phyloP scores from a whole-genome alignment of 2,797 vertebrate species.

The Mareca strepera region DNA sequence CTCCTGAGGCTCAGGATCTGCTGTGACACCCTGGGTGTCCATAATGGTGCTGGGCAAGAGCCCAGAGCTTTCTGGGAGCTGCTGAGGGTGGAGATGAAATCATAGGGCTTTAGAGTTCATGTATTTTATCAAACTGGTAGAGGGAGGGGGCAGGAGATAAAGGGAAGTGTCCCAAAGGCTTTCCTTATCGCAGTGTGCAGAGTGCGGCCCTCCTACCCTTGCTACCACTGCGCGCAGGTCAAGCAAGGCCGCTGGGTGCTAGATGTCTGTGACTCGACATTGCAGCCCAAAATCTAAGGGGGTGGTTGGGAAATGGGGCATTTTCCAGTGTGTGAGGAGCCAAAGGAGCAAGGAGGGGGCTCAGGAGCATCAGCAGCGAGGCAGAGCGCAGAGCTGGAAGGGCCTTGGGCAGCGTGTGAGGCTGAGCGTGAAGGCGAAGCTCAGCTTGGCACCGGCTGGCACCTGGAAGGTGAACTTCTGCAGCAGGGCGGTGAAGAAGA shows the following conservation, averaged over 20 bases:
- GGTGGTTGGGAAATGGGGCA: fast-evolving
- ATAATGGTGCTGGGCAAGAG: fast-evolving
- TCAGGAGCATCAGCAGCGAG: slow-evolving; percentile 23
- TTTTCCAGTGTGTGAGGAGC: fast-evolving
- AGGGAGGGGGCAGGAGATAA: not conserved
- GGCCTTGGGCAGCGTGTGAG: slow-evolving; percentile 80
- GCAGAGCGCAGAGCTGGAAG: slow-evolving; percentile 76
- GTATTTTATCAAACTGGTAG: not conserved
- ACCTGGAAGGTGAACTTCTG: slow-evolving; percentile 86
- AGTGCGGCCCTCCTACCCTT: not conserved
- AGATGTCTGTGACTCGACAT: fast-evolving
- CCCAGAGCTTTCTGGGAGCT: not conserved
- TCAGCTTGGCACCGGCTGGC: slow-evolving; percentile 55
- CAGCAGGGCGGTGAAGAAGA: slow-evolving; percentile 79
- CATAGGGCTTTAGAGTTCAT: not conserved
- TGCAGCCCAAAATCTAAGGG: fast-evolving
- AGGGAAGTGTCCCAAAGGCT: not conserved
- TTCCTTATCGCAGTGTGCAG: not conserved
- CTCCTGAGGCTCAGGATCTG: not conserved
- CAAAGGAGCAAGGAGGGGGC: fast-evolving
- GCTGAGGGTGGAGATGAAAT: not conserved
- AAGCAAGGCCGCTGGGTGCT: not conserved
- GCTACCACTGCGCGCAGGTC: fast-evolving
- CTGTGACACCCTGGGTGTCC: not conserved
- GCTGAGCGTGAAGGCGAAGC: slow-evolving; percentile 78